Base-by-base conservation (phyloP, 2,797 vertebrate genomes). In the Hyperoplus immaculatus region DNA sequence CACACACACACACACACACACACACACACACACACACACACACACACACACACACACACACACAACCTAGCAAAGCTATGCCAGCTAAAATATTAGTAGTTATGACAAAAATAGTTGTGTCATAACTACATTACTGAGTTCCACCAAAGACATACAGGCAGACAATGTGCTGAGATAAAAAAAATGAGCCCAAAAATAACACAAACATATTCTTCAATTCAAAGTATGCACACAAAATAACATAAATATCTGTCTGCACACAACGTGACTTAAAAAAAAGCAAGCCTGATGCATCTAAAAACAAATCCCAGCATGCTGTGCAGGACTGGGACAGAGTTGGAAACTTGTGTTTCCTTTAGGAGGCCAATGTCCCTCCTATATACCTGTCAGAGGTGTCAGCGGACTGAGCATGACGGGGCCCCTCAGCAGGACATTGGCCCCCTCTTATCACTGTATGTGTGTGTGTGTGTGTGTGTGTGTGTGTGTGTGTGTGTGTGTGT, bases 371-470 rank as follows among this genome's bases (percentile, higher is more conserved):
- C 62, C 63, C 65, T 54, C 36, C 16, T 18, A 56, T 57, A 61
- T 56, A 53, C 42, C 42, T 68, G 55, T 78, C 67, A 56, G 64
- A 69, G 56, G 21, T 75, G 38, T 82, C 66, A 72, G 71, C 45
- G 53, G 46, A 50, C 71, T 62, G 50, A 72, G 41, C 45, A 62
- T 1, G 2, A 71, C 3, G 3, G 59, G 71, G 68, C 51, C 77
- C 51, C 73, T 78, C 58, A 70, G 69, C n/a, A 57, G 58, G 87
- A 93, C 89, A 77, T 87, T 87, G 76, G 65, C 69, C 83, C 56
- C 57, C 59, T 84, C 72, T 90, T 89, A 92, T 93, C 90, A 86
- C 67, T 66, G 51, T 59, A 64, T 61, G 60, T 76, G 43, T 45
- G 43, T 66, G 54, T 63, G 69, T 60, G 61, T 77, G 39, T 67